Percentiles rank a stretch among this genome's conserved stretches.
These are phyloP conservation scores for Dryobotodes eremita DNA, from an alignment of 2,888 invertebrate genomes.

Conservation along the genomic window DNA sequence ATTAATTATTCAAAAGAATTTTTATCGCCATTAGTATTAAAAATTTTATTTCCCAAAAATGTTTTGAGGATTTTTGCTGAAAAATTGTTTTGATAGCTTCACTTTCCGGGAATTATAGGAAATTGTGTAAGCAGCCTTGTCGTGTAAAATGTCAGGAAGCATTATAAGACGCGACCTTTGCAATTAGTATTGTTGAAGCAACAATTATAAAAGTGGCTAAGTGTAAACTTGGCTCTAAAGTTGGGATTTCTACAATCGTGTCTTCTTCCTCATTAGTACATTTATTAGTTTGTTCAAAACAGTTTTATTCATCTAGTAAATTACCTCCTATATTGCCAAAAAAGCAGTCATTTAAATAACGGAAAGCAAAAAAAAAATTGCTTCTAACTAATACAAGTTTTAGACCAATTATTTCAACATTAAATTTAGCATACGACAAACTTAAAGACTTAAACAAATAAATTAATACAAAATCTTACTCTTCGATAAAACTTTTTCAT, in stretches of 20 bases:
- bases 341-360: too few species aligned
- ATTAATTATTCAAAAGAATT: conserved; percentile 24
- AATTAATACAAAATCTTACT: background rate
- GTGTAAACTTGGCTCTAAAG: conserved; percentile 15
- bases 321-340: too few species aligned
- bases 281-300: background rate
- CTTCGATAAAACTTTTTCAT: conserved; percentile 27
- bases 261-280: background rate
- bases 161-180: conserved; percentile 38
- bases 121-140: conserved; percentile 39
- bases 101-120: conserved; percentile 11
- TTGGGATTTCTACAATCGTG: background rate
- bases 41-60: conserved; percentile 25
- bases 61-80: conserved; percentile 7
- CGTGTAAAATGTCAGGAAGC: conserved; percentile 11
- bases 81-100: conserved; percentile 27
- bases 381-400: too few species aligned
- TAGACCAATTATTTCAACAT: too few species aligned
- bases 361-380: too few species aligned
- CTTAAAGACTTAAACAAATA: background rate
- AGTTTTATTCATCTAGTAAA: too few species aligned
- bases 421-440: background rate
- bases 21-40: background rate
- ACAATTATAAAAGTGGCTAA: conserved; percentile 46
- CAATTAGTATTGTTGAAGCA: conserved; percentile 47